phyloP scores from a whole-genome alignment of 1,140 invertebrate genomes.

The Anadara kagoshimensis region DNA sequence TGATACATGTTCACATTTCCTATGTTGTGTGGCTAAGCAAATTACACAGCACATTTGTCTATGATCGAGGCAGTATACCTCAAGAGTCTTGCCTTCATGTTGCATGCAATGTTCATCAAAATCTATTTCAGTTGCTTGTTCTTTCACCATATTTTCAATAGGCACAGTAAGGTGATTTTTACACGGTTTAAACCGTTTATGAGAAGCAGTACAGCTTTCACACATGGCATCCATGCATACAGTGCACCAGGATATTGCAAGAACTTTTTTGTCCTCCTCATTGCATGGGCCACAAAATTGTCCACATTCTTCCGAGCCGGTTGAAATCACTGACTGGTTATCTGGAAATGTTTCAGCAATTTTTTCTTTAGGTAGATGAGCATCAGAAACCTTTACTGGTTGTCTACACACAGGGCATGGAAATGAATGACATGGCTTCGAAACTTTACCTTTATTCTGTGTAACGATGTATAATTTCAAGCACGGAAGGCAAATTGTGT shows the following conservation, averaged over 20 bases:
- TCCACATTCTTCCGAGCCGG: conserved; percentile 34
- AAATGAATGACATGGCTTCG: conserved; percentile 32
- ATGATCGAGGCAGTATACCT: conserved; percentile 47
- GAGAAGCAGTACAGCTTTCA: conserved; percentile 34
- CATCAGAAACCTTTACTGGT: conserved; percentile 34
- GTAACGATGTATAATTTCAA: conserved; percentile 81
- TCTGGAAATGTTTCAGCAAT: conserved; percentile 47
- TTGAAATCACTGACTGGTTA: conserved; percentile 50
- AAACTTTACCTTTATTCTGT: conserved; percentile 25
- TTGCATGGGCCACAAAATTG: conserved; percentile 44
- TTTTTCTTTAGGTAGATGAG: conserved; percentile 16
- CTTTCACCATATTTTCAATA: conserved; percentile 38
- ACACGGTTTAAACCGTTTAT: conserved; percentile 39
- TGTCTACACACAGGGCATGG: conserved; percentile 49
- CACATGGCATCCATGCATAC: conserved; percentile 44
- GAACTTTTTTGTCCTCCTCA: conserved; percentile 35
- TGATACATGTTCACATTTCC: conserved; percentile 29
- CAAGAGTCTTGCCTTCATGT: conserved; percentile 43
- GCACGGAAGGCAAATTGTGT: conserved; percentile 75
- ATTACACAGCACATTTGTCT: conserved; percentile 37
- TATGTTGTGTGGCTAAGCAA: conserved; percentile 41
- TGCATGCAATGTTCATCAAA: conserved; percentile 32
- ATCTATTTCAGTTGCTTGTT: conserved; percentile 39
- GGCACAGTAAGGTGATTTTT: conserved; percentile 29
- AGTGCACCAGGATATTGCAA: conserved; percentile 43